Conservation (phyloP, 2,113 vertebrate species). For the Larimichthys polyactis region DNA sequence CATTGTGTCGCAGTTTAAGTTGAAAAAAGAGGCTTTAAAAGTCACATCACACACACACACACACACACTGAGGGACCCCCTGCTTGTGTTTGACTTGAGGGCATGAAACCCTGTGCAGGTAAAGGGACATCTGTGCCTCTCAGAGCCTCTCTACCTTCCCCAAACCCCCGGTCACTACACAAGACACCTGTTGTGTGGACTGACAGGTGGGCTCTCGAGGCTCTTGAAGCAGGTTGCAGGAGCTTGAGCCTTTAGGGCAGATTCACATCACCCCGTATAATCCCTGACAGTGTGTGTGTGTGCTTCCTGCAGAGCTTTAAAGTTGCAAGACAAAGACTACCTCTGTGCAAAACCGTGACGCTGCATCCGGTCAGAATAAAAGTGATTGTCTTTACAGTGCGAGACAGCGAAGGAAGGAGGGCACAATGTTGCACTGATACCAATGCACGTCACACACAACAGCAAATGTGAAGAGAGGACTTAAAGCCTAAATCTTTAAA, state of each 20-base stretch:
- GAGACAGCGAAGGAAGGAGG: not conserved
- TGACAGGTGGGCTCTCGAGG: conserved; percentile 58
- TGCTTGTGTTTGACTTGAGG: conserved; percentile 2
- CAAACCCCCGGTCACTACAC: not conserved
- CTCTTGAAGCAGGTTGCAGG: conserved; percentile 16
- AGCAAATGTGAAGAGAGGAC: conserved; percentile 43
- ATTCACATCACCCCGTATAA: conserved; percentile 38
- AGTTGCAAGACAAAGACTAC: conserved; percentile 7
- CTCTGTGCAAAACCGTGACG: conserved; percentile 13
- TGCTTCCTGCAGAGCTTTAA: conserved; percentile 16
- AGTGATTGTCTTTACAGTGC: not conserved
- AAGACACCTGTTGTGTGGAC: conserved; percentile 54
- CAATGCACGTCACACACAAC: conserved; percentile 22
- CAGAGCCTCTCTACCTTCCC: conserved; percentile 19
- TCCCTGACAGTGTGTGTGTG: not conserved
- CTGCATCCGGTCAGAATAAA: not conserved
- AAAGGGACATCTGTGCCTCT: conserved; percentile 17
- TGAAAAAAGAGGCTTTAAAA: conserved; percentile 8
- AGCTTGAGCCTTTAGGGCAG: conserved; percentile 27
- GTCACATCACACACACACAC: not conserved
- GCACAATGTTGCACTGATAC: conserved; percentile 22
- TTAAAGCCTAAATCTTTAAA: conserved; percentile 70
- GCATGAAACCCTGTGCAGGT: conserved; percentile 1
- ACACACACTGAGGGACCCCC: not conserved
- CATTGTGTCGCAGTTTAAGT: conserved; percentile 6